Percentiles rank a stretch among this genome's conserved stretches.
These are phyloP conservation scores for Lepidocyrtoides sp. DNA, from an alignment of 2,888 invertebrate genomes.

Conservation along the genomic window DNA sequence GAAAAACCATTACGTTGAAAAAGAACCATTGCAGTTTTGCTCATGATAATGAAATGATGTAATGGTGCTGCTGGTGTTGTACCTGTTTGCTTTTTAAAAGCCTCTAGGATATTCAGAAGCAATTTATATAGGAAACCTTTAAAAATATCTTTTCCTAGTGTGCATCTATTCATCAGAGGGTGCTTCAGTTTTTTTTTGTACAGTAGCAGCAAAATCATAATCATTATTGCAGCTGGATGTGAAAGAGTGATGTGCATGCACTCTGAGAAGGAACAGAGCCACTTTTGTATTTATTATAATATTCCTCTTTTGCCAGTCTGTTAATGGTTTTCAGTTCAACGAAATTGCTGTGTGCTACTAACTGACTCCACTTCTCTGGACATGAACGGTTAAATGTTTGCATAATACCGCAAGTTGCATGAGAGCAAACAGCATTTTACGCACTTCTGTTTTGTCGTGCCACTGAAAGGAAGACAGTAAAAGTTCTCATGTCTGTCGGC, in stretches of 20 bases:
- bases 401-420: conserved; percentile 38
- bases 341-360: background rate
- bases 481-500: conserved; percentile 65
- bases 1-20: conserved; percentile 52
- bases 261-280: too few relatives aligned
- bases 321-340: conserved; percentile 34
- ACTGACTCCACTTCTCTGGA: too few relatives aligned
- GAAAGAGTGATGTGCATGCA: background rate
- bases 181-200: conserved; percentile 1
- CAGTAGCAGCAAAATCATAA: background rate
- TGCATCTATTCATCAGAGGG: conserved; percentile 15
- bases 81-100: background rate
- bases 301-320: background rate
- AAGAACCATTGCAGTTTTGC: conserved; percentile 67
- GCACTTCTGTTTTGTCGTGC: conserved; percentile 33
- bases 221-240: conserved; percentile 11
- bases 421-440: conserved; percentile 49
- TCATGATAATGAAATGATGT: background rate
- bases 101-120: background rate
- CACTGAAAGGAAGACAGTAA: background rate
- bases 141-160: conserved; percentile 28
- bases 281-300: too few relatives aligned
- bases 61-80: background rate
- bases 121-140: background rate
- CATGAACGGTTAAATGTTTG: conserved; percentile 57